phyloP scores from a whole-genome alignment of 2,888 invertebrate species.

The Sarcophaga caerulescens region DNA sequence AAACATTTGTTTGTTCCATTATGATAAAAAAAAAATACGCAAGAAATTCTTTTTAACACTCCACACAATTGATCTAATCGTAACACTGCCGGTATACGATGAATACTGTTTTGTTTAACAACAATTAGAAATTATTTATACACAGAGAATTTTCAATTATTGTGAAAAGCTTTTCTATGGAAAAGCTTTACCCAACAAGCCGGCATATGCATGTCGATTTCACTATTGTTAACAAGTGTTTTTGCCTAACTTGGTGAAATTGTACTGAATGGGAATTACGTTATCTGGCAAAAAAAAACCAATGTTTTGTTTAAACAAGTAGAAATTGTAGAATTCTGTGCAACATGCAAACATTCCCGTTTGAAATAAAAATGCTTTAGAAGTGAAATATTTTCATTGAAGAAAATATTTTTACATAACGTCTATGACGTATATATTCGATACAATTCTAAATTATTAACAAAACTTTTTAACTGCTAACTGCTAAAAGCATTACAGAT shows the following conservation, averaged over 20 bases:
- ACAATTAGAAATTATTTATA: not conserved
- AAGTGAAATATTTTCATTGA: too few relatives aligned
- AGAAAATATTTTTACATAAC: too few relatives aligned
- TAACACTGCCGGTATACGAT: not conserved
- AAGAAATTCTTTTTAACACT: not conserved
- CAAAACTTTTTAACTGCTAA: too few relatives aligned
- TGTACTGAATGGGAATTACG: not conserved
- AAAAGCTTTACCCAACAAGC: not conserved
- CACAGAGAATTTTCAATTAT: not conserved
- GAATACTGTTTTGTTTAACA: not conserved
- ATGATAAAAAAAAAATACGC: not conserved
- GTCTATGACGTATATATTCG: too few relatives aligned
- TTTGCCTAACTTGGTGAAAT: not conserved
- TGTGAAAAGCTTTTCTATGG: not conserved
- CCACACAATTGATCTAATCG: not conserved
- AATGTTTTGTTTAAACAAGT: not conserved
- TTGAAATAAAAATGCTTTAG: too few relatives aligned
- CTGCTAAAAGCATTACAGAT: too few relatives aligned
- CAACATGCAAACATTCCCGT: too few relatives aligned
- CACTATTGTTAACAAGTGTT: not conserved
- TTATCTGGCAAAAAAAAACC: not conserved
- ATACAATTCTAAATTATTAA: too few relatives aligned
- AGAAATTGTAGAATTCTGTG: too few relatives aligned
- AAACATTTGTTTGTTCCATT: slow-evolving; percentile 35
- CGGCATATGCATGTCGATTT: not conserved